These are phyloP conservation scores for Edolisoma coerulescens DNA, from an alignment of 2,113 vertebrate genomes.

Conservation along the genomic window DNA sequence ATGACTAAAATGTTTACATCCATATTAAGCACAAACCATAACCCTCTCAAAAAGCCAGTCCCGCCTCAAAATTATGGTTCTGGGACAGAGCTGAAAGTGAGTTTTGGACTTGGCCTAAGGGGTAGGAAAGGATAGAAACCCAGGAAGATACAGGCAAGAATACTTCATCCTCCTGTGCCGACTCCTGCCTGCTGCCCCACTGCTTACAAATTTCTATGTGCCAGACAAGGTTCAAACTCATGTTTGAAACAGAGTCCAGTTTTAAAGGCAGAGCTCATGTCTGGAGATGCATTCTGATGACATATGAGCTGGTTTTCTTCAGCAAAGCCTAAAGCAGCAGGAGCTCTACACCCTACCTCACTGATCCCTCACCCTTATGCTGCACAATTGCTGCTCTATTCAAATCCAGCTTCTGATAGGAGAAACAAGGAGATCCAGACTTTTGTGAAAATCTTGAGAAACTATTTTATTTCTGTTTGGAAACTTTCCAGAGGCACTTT, in stretches of 20 bases:
- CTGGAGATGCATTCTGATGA: not conserved
- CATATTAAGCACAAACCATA: not conserved
- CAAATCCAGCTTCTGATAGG: not conserved
- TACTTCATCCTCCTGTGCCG: not conserved
- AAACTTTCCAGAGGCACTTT: slow-evolving; percentile 18
- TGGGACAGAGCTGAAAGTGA: not conserved
- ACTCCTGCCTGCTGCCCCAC: not conserved
- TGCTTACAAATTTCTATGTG: not conserved
- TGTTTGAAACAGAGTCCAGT: not conserved
- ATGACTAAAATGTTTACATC: not conserved
- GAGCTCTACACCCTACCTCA: not conserved
- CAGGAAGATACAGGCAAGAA: not conserved
- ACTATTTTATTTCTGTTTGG: not conserved
- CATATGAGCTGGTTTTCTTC: not conserved
- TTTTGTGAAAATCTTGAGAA: not conserved
- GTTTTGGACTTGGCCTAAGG: not conserved
- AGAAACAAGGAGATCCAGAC: not conserved
- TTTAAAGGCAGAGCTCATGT: not conserved
- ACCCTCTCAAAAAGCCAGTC: not conserved
- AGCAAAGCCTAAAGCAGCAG: not conserved
- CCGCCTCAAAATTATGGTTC: not conserved
- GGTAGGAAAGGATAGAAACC: not conserved
- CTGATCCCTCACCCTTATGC: not conserved
- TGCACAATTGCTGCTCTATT: not conserved
- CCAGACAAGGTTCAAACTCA: not conserved